A percentile compares a stretch with the other conserved stretches of the same genome.
Conservation (phyloP, 1,140 invertebrate genomes). For the Drosophila baimaii region DNA sequence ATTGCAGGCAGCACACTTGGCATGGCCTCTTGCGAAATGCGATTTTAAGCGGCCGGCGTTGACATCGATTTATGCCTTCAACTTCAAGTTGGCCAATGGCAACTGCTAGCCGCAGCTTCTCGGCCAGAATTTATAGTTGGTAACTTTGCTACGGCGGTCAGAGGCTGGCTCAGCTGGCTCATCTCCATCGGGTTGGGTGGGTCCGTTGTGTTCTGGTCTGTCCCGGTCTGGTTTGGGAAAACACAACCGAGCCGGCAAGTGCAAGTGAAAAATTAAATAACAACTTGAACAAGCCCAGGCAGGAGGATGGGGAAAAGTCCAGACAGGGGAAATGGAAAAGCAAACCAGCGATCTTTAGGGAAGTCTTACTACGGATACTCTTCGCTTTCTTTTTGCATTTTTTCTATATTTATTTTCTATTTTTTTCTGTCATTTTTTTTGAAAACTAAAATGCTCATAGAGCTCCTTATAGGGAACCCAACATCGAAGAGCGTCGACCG, state of each 20-base stretch:
- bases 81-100: conserved; percentile 48
- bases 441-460: too few relatives aligned
- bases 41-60: conserved; percentile 69
- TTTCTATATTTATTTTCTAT: conserved; percentile 1
- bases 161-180: conserved; percentile 69
- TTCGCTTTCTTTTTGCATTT: background rate
- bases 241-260: conserved; percentile 41
- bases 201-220: conserved; percentile 4
- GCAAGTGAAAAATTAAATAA: conserved; percentile 77
- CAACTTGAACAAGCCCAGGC: conserved; percentile 50
- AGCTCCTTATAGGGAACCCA: too few relatives aligned
- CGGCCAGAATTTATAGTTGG: conserved; percentile 56
- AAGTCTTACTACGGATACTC: background rate
- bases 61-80: conserved; percentile 72
- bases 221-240: conserved; percentile 4
- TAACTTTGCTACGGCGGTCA: conserved; percentile 50
- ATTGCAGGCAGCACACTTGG: conserved; percentile 59
- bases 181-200: conserved; percentile 14
- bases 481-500: too few relatives aligned
- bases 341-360: background rate
- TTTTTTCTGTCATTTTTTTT: background rate
- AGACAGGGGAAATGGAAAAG: conserved; percentile 4
- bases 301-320: conserved; percentile 1
- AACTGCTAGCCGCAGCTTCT: conserved; percentile 34
- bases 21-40: conserved; percentile 51